Conservation (phyloP, 2,888 invertebrate species). For the Pachliopta kotzebuea region DNA sequence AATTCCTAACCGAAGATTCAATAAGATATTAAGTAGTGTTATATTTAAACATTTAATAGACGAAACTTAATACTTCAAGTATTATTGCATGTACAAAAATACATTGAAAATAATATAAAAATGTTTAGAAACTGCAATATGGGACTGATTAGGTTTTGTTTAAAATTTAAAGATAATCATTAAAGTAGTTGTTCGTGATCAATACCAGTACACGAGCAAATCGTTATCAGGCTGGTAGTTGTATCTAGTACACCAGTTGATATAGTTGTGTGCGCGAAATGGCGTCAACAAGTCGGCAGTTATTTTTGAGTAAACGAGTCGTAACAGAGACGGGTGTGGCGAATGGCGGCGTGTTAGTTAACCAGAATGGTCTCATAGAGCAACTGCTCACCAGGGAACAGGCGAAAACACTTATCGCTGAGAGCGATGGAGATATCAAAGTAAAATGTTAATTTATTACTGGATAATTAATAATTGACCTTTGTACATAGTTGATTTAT, state of each 20-base stretch:
- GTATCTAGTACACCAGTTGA: conserved; percentile 37
- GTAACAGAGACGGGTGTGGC: conserved; percentile 75
- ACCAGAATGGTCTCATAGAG: conserved; percentile 80
- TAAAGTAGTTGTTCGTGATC: conserved; percentile 18
- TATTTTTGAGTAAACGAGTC: conserved; percentile 73
- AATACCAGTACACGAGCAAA: conserved; percentile 15
- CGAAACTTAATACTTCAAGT: too few relatives aligned
- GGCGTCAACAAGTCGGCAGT: conserved; percentile 50
- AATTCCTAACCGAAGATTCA: too few relatives aligned
- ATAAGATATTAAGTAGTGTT: too few relatives aligned
- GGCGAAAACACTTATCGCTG: conserved; percentile 66
- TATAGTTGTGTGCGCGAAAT: conserved; percentile 43
- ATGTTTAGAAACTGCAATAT: not conserved
- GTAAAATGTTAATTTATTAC: conserved; percentile 45
- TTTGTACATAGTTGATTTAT: not conserved
- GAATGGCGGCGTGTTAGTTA: conserved; percentile 82
- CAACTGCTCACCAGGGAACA: conserved; percentile 71
- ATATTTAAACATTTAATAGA: too few relatives aligned
- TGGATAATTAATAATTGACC: not conserved
- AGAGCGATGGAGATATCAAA: conserved; percentile 73
- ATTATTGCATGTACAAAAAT: too few relatives aligned
- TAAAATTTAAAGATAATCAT: conserved; percentile 12
- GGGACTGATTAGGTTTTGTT: not conserved
- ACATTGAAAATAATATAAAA: not conserved
- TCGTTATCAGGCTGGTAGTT: conserved; percentile 35